Conservation (phyloP, 2,888 invertebrate species). For the Megaustenia siamemsis region DNA sequence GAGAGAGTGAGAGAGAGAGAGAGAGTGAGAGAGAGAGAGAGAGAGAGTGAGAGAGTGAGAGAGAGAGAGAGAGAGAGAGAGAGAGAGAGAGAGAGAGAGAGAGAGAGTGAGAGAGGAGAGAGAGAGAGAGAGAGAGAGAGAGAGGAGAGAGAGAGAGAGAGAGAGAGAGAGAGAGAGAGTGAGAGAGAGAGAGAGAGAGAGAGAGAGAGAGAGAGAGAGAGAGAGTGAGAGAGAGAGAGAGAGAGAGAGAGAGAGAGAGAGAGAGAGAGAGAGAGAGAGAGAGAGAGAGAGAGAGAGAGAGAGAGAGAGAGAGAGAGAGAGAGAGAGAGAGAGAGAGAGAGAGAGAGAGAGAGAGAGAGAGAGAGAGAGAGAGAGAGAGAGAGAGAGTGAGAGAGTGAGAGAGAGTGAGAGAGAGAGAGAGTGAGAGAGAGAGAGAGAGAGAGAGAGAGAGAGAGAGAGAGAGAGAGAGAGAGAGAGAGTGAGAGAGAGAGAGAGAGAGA, state of each 20-base stretch:
- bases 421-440: neutral
- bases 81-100: too few relatives aligned
- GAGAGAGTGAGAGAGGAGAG: neutral
- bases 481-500: too few relatives aligned
- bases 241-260: neutral
- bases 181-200: neutral
- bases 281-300: conserved; percentile 4
- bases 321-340: conserved; percentile 6
- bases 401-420: neutral
- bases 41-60: too few relatives aligned
- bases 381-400: neutral
- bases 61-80: too few relatives aligned
- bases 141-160: neutral
- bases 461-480: neutral
- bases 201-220: neutral
- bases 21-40: too few relatives aligned
- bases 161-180: neutral
- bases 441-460: neutral
- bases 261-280: neutral
- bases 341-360: conserved; percentile 4
- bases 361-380: neutral
- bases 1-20: too few relatives aligned
- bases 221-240: neutral
- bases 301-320: neutral
- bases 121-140: neutral